These are phyloP conservation scores for Rhynchonycteris naso DNA, from an alignment of 2,797 vertebrate species.

Conservation along the genomic window DNA sequence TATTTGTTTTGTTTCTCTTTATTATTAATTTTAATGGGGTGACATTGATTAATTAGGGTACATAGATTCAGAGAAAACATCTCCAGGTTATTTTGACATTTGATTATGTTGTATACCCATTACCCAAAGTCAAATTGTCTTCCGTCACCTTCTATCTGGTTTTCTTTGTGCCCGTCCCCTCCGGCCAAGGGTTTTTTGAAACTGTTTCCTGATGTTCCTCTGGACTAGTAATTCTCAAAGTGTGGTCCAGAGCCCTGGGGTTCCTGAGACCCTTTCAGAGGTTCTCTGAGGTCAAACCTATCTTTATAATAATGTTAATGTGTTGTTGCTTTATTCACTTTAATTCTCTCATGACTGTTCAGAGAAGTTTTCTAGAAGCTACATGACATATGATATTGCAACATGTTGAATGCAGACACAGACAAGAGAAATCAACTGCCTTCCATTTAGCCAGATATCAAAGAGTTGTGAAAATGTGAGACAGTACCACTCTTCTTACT, in stretches of 20 bases:
- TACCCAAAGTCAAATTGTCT: too few relatives aligned
- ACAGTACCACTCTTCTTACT: not conserved
- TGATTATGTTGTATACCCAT: too few relatives aligned
- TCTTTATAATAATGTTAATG: not conserved
- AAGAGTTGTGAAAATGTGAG: not conserved
- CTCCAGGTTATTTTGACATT: too few relatives aligned
- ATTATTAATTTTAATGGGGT: too few relatives aligned
- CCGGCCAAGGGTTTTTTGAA: not conserved
- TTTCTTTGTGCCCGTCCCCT: too few relatives aligned
- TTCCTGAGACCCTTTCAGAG: not conserved
- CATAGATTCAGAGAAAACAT: too few relatives aligned
- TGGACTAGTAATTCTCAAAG: not conserved
- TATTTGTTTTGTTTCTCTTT: too few relatives aligned
- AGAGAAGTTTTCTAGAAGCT: slow-evolving; percentile 35
- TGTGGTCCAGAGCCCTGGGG: too few relatives aligned
- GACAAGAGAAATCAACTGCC: not conserved
- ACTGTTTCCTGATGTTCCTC: not conserved
- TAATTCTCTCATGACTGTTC: not conserved
- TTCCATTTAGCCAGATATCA: slow-evolving; percentile 17
- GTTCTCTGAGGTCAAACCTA: not conserved
- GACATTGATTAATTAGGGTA: too few relatives aligned
- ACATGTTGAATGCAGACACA: slow-evolving; percentile 24
- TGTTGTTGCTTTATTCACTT: not conserved
- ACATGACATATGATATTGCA: not conserved
- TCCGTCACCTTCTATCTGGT: too few relatives aligned